These are phyloP conservation scores for Crotalus tigris DNA, from an alignment of 2,113 vertebrate genomes.

Conservation along the genomic window DNA sequence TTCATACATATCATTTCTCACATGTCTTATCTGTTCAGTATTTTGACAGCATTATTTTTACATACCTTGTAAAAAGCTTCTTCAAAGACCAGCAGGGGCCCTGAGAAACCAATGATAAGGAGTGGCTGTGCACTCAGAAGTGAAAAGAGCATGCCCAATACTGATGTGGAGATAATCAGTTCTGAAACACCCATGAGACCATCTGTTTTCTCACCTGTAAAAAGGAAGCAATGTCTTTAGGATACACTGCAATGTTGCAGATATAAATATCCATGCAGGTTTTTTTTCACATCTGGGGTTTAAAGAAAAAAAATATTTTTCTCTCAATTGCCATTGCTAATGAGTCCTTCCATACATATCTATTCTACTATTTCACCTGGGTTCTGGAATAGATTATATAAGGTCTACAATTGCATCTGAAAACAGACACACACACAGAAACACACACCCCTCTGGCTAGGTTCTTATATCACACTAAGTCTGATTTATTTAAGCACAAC, in stretches of 20 bases:
- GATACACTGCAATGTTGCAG: background rate
- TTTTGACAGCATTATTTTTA: slow-evolving; percentile 16
- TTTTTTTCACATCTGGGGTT: background rate
- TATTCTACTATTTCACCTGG: background rate
- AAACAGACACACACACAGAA: background rate
- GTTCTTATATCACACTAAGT: background rate
- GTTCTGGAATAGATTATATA: background rate
- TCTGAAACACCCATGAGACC: slow-evolving; percentile 97
- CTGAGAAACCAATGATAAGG: slow-evolving; percentile 95
- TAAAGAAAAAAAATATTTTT: background rate
- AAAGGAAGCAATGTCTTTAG: slow-evolving; percentile 27
- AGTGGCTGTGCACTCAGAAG: slow-evolving; percentile 91
- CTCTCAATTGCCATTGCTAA: background rate
- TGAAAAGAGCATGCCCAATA: slow-evolving; percentile 90
- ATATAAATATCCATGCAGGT: background rate
- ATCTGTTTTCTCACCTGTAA: slow-evolving; percentile 92
- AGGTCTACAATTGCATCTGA: background rate
- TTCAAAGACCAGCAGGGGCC: slow-evolving; percentile 94
- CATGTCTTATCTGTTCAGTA: background rate
- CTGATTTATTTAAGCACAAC: background rate
- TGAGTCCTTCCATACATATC: background rate
- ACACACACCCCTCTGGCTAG: background rate
- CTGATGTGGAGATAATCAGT: slow-evolving; percentile 92
- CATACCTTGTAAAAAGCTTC: slow-evolving; percentile 94
- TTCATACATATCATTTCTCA: background rate